Evolutionary conservation across 1,140 invertebrate genomes (phyloP).

Genomic region (Protaetia brevitarsis): DNA sequence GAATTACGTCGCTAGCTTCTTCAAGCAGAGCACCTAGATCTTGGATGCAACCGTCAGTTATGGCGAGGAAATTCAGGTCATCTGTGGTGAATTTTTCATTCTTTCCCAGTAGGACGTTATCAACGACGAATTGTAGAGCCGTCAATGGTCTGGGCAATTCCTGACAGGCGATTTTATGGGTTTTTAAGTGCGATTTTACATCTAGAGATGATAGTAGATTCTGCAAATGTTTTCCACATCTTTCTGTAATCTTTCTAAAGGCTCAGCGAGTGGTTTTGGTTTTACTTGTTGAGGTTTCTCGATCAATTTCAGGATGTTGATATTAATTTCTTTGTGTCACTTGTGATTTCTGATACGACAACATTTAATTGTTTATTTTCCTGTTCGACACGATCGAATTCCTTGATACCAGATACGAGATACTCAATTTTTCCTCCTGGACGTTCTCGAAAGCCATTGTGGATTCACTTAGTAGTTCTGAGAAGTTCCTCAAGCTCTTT

Average conservation of each 20-base stretch:
- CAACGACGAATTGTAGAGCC: slow-evolving; percentile 41
- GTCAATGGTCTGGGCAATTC: slow-evolving; percentile 43
- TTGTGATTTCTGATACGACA: not conserved
- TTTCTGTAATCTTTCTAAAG: slow-evolving; percentile 43
- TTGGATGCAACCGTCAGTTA: slow-evolving; percentile 31
- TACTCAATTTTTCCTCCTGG: not conserved
- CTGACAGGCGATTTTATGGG: slow-evolving; percentile 33
- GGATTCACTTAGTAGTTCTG: not conserved
- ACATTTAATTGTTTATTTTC: not conserved
- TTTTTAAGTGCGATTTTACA: slow-evolving; percentile 26
- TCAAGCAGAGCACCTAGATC: slow-evolving; percentile 32
- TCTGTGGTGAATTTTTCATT: slow-evolving; percentile 39
- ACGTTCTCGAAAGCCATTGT: not conserved
- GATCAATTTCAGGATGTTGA: slow-evolving; percentile 29
- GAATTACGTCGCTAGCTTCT: slow-evolving; percentile 29
- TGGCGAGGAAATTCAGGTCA: slow-evolving; percentile 38
- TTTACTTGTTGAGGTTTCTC: slow-evolving; percentile 16
- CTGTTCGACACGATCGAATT: not conserved
- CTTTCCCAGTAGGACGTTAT: slow-evolving; percentile 41
- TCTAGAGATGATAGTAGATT: slow-evolving; percentile 34
- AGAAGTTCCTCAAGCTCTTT: not conserved
- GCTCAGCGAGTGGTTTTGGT: not conserved
- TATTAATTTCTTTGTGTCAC: slow-evolving; percentile 2
- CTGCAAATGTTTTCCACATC: slow-evolving; percentile 43
- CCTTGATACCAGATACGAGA: not conserved